Base-by-base conservation (phyloP, 2,797 vertebrate genomes). In the Lacerta agilis region DNA sequence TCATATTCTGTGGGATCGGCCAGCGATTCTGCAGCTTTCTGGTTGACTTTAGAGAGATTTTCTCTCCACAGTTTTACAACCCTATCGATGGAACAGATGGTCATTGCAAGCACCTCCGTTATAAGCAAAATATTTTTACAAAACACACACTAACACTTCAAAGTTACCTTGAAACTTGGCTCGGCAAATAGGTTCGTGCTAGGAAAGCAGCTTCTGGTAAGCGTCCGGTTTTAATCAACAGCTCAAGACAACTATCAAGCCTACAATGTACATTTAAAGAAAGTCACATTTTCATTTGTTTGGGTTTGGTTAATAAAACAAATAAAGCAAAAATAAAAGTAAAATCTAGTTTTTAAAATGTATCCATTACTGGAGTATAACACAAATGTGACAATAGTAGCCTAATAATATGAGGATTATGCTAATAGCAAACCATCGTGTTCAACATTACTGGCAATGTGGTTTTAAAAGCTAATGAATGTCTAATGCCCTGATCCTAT, bases 1-100 rank as follows among this genome's bases (percentile, higher is more conserved):
- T 99, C 99, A 87, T 99, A 99, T 91, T 99, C 99, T 8, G 99
- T 99, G 55, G 99, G 99, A 93, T 99, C 99, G 72, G 99, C 99
- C 67, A 99, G 97, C 8, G 99, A 99, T 89, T 99, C 99, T 0
- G 99, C 99, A 23, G 99, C 99, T 97, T 99, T 99, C 92, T 99
- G 98, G 94, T 99, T 99, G 89, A 99, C 97, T 96, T 99, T 99
- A 33, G 98, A 97, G 82, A 99, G 97, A 89, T 93, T 98, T 93
- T 99, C 99, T 92, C 98, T 96, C 99, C 99, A 99, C 86, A 99
- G 95, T 95, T 99, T 99, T 78, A 99, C 99, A 90, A 99, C 99
- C 90, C 98, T 98, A 85, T 71, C 81, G 90, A 90, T 13, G 4
- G 27, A 94, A 91, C 79, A 1, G 29, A 1, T 1, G 2, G 25